These are phyloP conservation scores for Sitta europaea DNA, from an alignment of 2,113 vertebrate genomes.

Conservation along the genomic window DNA sequence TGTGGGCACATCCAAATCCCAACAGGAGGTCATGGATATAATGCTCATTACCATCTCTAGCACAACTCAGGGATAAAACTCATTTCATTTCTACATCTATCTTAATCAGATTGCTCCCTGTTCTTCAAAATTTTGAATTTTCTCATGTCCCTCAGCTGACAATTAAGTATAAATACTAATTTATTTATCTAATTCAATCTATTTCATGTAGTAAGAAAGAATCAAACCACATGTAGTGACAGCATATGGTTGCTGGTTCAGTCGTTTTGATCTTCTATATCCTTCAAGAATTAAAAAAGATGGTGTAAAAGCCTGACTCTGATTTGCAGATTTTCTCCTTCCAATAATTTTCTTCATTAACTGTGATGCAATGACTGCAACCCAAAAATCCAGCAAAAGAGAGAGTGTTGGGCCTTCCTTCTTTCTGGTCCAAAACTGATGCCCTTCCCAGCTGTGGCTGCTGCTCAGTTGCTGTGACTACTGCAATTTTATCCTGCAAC, in stretches of 20 bases:
- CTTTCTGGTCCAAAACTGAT: neutral
- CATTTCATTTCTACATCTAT: neutral
- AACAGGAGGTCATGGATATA: neutral
- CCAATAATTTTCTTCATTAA: neutral
- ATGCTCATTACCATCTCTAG: neutral
- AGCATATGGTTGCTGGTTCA: neutral
- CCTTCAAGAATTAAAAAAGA: neutral
- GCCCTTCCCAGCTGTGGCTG: neutral
- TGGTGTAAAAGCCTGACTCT: neutral
- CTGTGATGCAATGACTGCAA: neutral
- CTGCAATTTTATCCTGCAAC: neutral
- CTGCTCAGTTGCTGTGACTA: neutral
- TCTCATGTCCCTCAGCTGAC: neutral
- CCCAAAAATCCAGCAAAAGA: neutral
- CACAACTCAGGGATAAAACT: neutral
- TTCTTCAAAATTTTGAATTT: neutral
- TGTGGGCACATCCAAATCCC: neutral
- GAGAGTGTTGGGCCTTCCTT: neutral
- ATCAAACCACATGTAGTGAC: fast-evolving
- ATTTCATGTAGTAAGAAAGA: neutral
- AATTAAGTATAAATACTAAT: neutral
- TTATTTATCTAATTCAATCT: neutral
- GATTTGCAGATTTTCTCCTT: neutral
- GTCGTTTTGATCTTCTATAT: neutral
- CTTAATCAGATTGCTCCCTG: neutral